These are phyloP conservation scores for Balaeniceps rex DNA, from an alignment of 2,113 vertebrate genomes.

Conservation along the genomic window DNA sequence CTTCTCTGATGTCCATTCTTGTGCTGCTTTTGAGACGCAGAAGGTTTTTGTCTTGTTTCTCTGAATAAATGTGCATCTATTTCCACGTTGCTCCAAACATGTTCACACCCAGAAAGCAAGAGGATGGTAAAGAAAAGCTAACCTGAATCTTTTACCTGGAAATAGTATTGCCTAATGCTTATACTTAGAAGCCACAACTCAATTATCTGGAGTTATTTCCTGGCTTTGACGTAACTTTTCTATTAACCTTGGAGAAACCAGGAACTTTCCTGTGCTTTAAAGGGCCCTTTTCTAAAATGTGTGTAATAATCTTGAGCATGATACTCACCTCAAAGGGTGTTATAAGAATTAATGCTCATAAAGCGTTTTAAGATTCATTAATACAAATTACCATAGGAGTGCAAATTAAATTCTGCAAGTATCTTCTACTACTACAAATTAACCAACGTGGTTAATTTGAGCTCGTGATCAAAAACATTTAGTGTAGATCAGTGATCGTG, in stretches of 20 bases:
- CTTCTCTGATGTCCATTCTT: neutral
- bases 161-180: neutral
- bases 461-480: neutral
- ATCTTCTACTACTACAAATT: neutral
- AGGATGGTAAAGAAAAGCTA: neutral
- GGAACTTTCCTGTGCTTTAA: neutral
- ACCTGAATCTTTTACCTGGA: neutral
- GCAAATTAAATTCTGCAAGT: neutral
- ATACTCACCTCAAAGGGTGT: neutral
- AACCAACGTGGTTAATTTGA: neutral
- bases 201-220: neutral
- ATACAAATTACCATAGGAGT: neutral
- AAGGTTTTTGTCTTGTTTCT: neutral
- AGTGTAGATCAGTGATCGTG: neutral
- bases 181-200: neutral
- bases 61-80: neutral
- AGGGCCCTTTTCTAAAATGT: neutral
- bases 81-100: neutral
- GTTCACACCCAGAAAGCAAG: neutral
- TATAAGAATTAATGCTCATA: neutral
- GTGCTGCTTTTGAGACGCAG: neutral
- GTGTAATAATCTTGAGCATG: neutral
- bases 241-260: neutral
- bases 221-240: neutral
- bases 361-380: neutral